A percentile compares a stretch with the other conserved stretches of the same genome.
phyloP scores from a whole-genome alignment of 2,797 vertebrate species.

The Hafferia zeledoni region DNA sequence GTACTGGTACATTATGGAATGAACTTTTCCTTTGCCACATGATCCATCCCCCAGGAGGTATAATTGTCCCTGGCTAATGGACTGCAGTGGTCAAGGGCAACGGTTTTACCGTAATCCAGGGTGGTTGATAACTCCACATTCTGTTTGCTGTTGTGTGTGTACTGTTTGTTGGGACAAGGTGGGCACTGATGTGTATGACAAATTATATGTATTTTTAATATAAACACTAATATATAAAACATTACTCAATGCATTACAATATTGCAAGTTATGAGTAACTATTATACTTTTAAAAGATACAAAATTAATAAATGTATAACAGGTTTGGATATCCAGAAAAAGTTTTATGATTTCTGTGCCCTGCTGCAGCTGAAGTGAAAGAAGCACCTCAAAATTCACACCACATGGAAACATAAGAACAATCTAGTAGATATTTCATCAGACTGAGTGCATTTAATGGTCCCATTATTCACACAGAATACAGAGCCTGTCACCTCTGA shows the following conservation, averaged over 20 bases:
- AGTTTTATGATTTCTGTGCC: neutral
- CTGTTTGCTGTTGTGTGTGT: neutral
- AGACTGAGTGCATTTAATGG: neutral
- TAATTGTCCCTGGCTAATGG: neutral
- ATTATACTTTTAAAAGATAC: neutral
- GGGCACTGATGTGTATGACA: neutral
- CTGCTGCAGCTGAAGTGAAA: neutral
- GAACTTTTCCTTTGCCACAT: neutral
- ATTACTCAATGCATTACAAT: neutral
- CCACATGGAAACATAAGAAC: neutral
- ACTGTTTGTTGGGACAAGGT: neutral
- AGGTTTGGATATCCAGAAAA: neutral
- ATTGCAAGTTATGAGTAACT: neutral
- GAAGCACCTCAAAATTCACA: neutral
- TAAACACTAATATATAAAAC: neutral
- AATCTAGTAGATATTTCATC: neutral
- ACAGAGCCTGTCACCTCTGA: neutral
- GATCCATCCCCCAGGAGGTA: neutral
- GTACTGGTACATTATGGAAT: neutral
- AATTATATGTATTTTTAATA: neutral
- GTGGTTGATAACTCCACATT: neutral
- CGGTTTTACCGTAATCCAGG: neutral
- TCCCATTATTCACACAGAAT: neutral
- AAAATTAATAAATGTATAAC: neutral
- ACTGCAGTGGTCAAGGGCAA: neutral